A percentile compares a stretch with the other conserved stretches of the same genome.
These are phyloP conservation scores for Mohoua ochrocephala DNA, from an alignment of 2,113 vertebrate genomes.

Conservation along the genomic window DNA sequence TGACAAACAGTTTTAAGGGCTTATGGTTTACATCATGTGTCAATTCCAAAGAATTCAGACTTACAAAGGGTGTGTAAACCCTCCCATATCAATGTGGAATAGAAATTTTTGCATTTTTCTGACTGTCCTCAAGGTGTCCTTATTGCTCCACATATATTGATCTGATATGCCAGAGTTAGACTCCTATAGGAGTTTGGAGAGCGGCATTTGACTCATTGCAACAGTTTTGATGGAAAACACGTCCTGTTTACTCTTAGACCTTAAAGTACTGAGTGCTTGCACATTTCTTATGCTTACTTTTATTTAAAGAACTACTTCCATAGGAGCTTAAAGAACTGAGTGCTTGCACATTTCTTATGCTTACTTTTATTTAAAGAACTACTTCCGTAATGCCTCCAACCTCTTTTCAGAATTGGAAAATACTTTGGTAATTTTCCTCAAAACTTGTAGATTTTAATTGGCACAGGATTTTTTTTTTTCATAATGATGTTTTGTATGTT, in stretches of 20 bases:
- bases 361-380: conserved; percentile 43
- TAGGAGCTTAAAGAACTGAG: background rate
- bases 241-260: background rate
- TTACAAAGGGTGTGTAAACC: background rate
- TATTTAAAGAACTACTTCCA: conserved; percentile 23
- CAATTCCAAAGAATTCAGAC: background rate
- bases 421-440: background rate
- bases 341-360: background rate
- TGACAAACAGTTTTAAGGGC: background rate
- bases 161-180: background rate
- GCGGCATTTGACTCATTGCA: background rate
- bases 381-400: background rate
- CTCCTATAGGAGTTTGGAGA: background rate
- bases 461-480: background rate
- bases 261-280: background rate
- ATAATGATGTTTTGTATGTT: background rate
- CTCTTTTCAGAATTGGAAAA: background rate
- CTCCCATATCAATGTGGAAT: background rate
- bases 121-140: conserved; percentile 63
- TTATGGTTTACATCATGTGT: background rate
- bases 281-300: background rate
- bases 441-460: background rate
- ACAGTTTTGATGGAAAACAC: background rate
- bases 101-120: conserved; percentile 13
- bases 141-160: conserved; percentile 1